Percentiles rank a stretch among this genome's conserved stretches.
These are phyloP conservation scores for Bellardia pandia DNA, from an alignment of 2,888 invertebrate genomes.

Conservation along the genomic window DNA sequence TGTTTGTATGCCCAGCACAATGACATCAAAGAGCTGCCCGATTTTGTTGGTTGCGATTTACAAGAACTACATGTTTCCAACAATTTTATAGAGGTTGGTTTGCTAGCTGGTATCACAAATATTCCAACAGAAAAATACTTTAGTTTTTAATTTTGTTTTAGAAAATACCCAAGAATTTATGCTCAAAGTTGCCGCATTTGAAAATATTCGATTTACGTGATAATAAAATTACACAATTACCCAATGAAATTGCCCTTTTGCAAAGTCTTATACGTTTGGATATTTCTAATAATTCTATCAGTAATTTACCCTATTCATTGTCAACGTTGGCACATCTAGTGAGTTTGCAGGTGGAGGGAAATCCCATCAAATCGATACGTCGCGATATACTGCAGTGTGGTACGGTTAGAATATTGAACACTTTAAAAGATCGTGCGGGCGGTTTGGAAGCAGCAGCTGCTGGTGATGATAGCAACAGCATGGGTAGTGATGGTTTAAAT, in stretches of 20 bases:
- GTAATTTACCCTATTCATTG: slow-evolving; percentile 88
- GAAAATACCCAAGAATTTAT: slow-evolving; percentile 89
- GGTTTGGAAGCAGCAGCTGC: slow-evolving; percentile 33
- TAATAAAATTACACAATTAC: slow-evolving; percentile 91
- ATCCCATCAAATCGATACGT: slow-evolving; percentile 92
- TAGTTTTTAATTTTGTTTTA: slow-evolving; percentile 79
- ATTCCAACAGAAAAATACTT: slow-evolving; percentile 35
- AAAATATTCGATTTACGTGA: slow-evolving; percentile 91
- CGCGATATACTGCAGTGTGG: slow-evolving; percentile 93
- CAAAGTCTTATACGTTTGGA: slow-evolving; percentile 92
- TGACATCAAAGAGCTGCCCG: slow-evolving; percentile 90
- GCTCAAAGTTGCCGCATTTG: slow-evolving; percentile 89
- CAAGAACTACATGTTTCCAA: slow-evolving; percentile 93
- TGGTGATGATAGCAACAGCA: slow-evolving; percentile 78
- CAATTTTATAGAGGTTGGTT: slow-evolving; percentile 89
- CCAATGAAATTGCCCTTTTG: slow-evolving; percentile 91
- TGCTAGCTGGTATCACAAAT: slow-evolving; percentile 77
- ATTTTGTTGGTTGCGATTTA: slow-evolving; percentile 90
- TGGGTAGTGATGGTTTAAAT: slow-evolving; percentile 81
- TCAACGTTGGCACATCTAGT: slow-evolving; percentile 91
- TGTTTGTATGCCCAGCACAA: slow-evolving; percentile 92
- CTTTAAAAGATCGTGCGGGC: slow-evolving; percentile 87
- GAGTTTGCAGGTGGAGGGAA: slow-evolving; percentile 93
- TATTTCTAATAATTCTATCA: slow-evolving; percentile 91
- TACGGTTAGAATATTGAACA: slow-evolving; percentile 92